Evolutionary conservation across 2,797 vertebrate genomes (phyloP), one percentile per base, ranked within the genome.

Genomic region (Simalia tracyae): DNA sequence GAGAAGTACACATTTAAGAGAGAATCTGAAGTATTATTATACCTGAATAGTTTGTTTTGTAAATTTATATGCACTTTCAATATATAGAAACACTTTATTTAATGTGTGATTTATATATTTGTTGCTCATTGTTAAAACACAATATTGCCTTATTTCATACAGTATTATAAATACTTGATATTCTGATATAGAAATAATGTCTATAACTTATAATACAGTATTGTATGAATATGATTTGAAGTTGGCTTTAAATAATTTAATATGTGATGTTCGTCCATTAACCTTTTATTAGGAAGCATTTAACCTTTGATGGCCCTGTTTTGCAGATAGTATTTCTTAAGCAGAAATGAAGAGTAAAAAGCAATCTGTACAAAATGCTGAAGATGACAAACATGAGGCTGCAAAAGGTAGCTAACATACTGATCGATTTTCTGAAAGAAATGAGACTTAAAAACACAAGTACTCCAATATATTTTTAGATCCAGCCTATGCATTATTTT

Each of bases 281-380:
- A 93, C 90, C 87, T 0, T 94, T 2, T 94, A 61, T 22, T 86
- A 28, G 90, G 54, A 92, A 19, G 64, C 86, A 87, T 64, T 31
- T 68, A 90, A 90, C 54, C 10, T 59, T 42, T 90, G 14, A 5
- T 50, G 68, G 93, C 31, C 94, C 0, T 95, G 19, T 95, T 95
- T 97, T 96, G 6, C 94, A 97, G 97, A 36, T 28, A 88, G 57
- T 2, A 0, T 87, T 95, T 96, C 91, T 14, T 86, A 95, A 96
- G 91, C 87, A 95, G 95, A 96, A 92, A 98, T 98, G 97, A 97
- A 97, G 97, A 97, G 96, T 93, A 97, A 97, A 96, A 97, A 96
- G 91, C 88, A 95, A 1, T 96, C 91, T 94, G 87, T 95, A 88
- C 81, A 96, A 93, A 96, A 95, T 94, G 81, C 94, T 89, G 96